Base-by-base conservation (phyloP, 2,888 invertebrate genomes). In the Limnephilus auricula region DNA sequence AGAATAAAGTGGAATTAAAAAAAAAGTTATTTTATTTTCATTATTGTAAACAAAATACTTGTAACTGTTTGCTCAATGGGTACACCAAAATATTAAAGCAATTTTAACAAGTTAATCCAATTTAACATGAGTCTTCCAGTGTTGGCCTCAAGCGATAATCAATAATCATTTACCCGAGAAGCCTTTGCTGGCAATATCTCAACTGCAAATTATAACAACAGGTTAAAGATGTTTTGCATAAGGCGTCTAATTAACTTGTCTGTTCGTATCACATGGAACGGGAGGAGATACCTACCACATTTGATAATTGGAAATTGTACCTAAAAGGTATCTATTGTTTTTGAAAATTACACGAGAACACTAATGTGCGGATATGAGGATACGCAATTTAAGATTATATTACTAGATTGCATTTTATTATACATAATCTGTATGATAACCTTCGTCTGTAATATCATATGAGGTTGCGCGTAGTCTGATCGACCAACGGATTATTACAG, bases 231-330 rank as follows among this genome's bases (percentile, higher is more conserved):
- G 34, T 34, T 32, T 82, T 82, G 34, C 82, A 82, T 34, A 82
- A 25, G 34, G 82, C 34, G 32, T 82, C 34, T 82, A 82, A 82
- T 82, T 82, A 82, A 82, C 32, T 34, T 18, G 82, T 82, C 32
- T 32, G 82, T 32, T 25, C 82, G 18, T 32, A 65, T 65, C 9
- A 25, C 65, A 65, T 1, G 25, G 25, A 0, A 65, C 65, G 65
- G 65, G 65, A n/a, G n/a, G 25, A 65, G 65, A n/a, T 65, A 65
- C 65, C 65, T 65, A n/a, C 25, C 9, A 1, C 25, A 9, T 65
- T 65, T 65, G 65, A 65, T 65, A 65, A 65, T 65, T 9, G 25
- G 25, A 65, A n/a, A 65, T 65, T 9, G 65, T 65, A 65, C 65
- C 6, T 65, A 25, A 6, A 25, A 65, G 25, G 65, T 65, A 65